Conservation (phyloP, 2,888 invertebrate genomes). For the Archaeoteleia sp. region DNA sequence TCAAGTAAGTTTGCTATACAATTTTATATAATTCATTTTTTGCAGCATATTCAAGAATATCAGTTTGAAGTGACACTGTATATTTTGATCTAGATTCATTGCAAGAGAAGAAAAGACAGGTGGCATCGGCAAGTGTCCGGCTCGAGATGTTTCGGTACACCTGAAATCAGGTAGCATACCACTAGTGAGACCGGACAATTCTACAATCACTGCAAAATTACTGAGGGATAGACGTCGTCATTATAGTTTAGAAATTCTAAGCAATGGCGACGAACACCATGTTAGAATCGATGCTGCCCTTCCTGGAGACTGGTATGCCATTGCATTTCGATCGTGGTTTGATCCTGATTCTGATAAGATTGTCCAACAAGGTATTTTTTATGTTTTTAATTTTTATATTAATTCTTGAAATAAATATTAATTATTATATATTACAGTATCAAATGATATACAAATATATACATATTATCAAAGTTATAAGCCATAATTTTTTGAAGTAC, state of each 20-base stretch:
- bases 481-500: too few relatives aligned
- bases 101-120: slow-evolving; percentile 72
- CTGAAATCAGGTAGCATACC: slow-evolving; percentile 89
- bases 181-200: slow-evolving; percentile 87
- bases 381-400: too few relatives aligned
- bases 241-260: slow-evolving; percentile 78
- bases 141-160: slow-evolving; percentile 81
- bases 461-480: too few relatives aligned
- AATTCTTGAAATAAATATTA: slow-evolving; percentile 15
- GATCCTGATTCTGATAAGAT: slow-evolving; percentile 84
- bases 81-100: slow-evolving; percentile 62
- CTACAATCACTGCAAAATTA: slow-evolving; percentile 83
- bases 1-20: slow-evolving; percentile 67
- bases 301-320: slow-evolving; percentile 87
- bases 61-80: background rate
- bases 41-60: background rate
- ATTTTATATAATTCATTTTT: slow-evolving; percentile 1
- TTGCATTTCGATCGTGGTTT: slow-evolving; percentile 86
- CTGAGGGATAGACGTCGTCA: slow-evolving; percentile 76
- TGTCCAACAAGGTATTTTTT: slow-evolving; percentile 83
- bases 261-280: slow-evolving; percentile 79
- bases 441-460: too few relatives aligned
- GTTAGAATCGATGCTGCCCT: slow-evolving; percentile 81
- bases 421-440: too few relatives aligned
- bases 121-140: slow-evolving; percentile 78